Conservation (phyloP, 2,113 vertebrate genomes). For the Todiramphus chloris region DNA sequence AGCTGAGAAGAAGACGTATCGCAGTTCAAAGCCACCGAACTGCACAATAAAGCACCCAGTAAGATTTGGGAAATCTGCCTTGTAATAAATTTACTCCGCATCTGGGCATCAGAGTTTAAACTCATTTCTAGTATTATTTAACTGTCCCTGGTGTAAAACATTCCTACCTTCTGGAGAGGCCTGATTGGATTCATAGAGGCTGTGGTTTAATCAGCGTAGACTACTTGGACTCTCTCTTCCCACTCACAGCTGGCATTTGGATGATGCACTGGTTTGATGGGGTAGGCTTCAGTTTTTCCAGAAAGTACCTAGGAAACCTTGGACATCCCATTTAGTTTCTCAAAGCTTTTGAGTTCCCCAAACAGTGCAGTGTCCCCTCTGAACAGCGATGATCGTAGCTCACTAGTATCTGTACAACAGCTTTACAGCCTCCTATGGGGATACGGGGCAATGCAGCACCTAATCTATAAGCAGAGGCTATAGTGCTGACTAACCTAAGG, state of each 20-base stretch:
- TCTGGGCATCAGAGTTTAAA: neutral
- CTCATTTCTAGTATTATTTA: constrained; percentile 9
- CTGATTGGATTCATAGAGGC: neutral
- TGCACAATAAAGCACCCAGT: neutral
- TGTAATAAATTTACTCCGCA: neutral
- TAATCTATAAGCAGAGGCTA: neutral
- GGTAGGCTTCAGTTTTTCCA: neutral
- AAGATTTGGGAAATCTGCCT: neutral
- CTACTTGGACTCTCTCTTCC: neutral
- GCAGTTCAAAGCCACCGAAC: neutral
- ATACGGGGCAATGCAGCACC: neutral
- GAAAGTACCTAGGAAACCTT: neutral
- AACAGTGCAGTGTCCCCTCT: neutral
- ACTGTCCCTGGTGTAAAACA: neutral
- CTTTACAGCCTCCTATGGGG: neutral
- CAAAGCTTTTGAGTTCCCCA: neutral
- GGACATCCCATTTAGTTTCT: neutral
- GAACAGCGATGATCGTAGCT: neutral
- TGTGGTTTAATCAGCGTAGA: neutral
- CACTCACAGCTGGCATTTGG: neutral
- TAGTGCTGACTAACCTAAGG: constrained; percentile 8
- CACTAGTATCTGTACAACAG: neutral
- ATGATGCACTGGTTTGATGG: neutral
- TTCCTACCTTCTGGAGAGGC: neutral
- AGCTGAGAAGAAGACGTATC: neutral